Evolutionary conservation across 2,797 vertebrate species (phyloP), one percentile per base, ranked within the genome.

Genomic region (Balearica regulorum): DNA sequence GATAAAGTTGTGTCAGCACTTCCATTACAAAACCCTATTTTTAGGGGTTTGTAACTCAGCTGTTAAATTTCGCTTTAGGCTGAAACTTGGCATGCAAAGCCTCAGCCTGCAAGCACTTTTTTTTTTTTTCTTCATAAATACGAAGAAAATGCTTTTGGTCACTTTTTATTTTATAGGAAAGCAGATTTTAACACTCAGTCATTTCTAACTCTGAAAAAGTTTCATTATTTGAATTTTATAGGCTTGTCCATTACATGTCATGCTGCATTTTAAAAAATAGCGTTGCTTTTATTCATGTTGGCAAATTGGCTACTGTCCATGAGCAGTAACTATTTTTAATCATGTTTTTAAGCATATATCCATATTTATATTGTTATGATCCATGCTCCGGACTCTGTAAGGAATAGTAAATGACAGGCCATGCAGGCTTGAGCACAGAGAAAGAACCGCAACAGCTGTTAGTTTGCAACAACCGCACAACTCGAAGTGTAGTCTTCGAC

Each of bases 51-150:
- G 72, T 94, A 90, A 92, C 87, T 95, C 78, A 92, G 83, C 83
- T 89, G 94, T 90, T 96, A 94, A 92, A 96, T 90, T 95, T 96
- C 0, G 78, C 97, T 96, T 94, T 96, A 97, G 97, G 97, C 91
- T 89, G 90, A 96, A 97, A 85, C 28, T 49, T 90, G 96, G 93
- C 79, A 86, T 90, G 57, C 49, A 97, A 92, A 89, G 37, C 43
- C 68, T 91, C 82, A 94, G 85, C 71, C 93, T 91, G 73, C 54
- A 87, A 94, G 89, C 46, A 58, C 10, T 5, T 80, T 41, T 54
- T 73, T 64, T 55, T 37, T 28, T 65, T 83, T n/a, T 65, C 31
- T 37, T 15, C 13, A 68, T 31, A 43, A 33, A 76, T 61, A 71
- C 0, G 7, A 80, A 87, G 93, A 83, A 94, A 54, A 5, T 4